A percentile compares a stretch with the other conserved stretches of the same genome.
Conservation (phyloP, 2,888 invertebrate species). For the Tolmerus cingulatus region DNA sequence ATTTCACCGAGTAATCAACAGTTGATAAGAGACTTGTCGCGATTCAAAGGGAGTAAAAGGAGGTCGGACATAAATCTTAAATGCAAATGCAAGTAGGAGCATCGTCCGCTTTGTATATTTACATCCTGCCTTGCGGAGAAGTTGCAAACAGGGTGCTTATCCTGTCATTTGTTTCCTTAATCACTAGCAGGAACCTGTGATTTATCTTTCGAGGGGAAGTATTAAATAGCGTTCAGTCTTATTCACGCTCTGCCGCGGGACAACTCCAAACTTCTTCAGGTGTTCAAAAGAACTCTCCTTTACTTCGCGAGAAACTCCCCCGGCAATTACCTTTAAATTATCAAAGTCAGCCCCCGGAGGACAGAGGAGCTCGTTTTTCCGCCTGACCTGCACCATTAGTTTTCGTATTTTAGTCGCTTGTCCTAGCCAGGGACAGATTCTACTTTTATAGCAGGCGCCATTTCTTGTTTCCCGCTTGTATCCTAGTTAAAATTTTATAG, state of each 20-base stretch:
- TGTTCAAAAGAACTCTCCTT: background rate
- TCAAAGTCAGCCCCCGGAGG: background rate
- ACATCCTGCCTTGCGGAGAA: background rate
- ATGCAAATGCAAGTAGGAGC: slow-evolving; percentile 9
- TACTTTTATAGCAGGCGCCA: background rate
- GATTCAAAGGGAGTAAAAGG: background rate
- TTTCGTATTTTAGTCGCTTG: background rate
- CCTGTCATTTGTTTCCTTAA: slow-evolving; percentile 20
- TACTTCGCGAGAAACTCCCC: background rate
- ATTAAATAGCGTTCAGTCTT: background rate
- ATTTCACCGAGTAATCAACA: slow-evolving; percentile 21
- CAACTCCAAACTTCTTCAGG: background rate
- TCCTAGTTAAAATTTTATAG: background rate
- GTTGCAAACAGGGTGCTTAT: background rate
- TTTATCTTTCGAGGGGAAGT: background rate
- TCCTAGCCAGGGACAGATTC: background rate
- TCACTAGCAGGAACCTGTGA: background rate
- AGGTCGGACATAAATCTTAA: background rate
- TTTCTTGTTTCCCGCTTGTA: background rate
- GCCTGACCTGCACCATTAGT: background rate
- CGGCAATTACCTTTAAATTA: background rate
- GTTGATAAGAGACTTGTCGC: slow-evolving; percentile 10
- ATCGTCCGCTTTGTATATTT: background rate
- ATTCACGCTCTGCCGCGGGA: background rate
- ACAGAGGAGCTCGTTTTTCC: background rate